phyloP scores from a whole-genome alignment of 2,888 invertebrate genomes.

The Chouioia cunea region DNA sequence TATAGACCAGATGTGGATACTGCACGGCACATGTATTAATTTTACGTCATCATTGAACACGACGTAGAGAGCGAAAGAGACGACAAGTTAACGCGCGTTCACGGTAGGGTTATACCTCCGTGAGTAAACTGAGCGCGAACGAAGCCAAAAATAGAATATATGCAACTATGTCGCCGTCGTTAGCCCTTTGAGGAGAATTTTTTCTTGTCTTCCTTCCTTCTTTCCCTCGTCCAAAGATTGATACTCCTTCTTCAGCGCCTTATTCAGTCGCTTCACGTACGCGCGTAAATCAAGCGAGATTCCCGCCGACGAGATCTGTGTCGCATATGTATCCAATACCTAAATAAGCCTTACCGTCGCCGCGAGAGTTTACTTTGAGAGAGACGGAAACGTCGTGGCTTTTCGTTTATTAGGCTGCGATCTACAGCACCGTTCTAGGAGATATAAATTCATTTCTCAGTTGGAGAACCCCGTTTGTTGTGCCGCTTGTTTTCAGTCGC shows the following conservation, averaged over 20 bases:
- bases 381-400: conserved; percentile 5
- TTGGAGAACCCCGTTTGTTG: not conserved
- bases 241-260: no score
- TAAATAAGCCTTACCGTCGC: conserved; percentile 28
- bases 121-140: conserved; percentile 35
- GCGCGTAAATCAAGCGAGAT: conserved; percentile 41
- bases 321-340: conserved; percentile 33
- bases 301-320: conserved; percentile 31
- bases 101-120: conserved; percentile 15
- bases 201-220: conserved; percentile 10
- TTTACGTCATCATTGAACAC: conserved; percentile 42
- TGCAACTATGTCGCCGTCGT: conserved; percentile 12
- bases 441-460: conserved; percentile 32
- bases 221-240: not conserved
- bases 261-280: not conserved
- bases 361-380: conserved; percentile 31
- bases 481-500: not conserved
- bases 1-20: no score
- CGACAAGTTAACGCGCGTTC: conserved; percentile 20
- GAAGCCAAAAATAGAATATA: conserved; percentile 38
- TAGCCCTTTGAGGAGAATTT: conserved; percentile 30
- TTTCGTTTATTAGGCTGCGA: conserved; percentile 22
- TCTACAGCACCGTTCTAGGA: conserved; percentile 15
- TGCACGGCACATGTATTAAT: conserved; percentile 36
- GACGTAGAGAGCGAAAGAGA: not conserved